Percentiles rank a stretch among this genome's conserved stretches.
phyloP scores from a whole-genome alignment of 2,797 vertebrate species.

The Rhinophrynus dorsalis region DNA sequence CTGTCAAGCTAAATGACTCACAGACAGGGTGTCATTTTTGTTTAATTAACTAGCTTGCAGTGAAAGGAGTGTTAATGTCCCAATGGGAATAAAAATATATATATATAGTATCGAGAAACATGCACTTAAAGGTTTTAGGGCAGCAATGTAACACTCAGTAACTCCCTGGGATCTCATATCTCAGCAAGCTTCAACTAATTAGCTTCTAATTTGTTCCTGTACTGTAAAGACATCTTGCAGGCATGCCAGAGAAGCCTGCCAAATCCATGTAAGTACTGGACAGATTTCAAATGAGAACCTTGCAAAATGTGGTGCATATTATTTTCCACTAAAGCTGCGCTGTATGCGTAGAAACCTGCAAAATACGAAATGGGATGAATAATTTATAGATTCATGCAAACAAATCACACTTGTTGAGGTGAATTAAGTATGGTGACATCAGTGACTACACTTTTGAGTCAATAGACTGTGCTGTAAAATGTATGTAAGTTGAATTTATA shows the following conservation, averaged over 20 bases:
- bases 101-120: conserved; percentile 51
- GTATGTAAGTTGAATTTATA: too few relatives aligned
- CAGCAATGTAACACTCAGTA: conserved; percentile 60
- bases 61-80: conserved; percentile 42
- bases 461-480: too few relatives aligned
- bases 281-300: conserved; percentile 53
- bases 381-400: conserved; percentile 10
- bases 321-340: conserved; percentile 27
- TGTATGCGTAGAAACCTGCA: conserved; percentile 38
- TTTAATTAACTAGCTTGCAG: conserved; percentile 59
- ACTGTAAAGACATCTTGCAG: conserved; percentile 61
- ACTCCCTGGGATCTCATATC: conserved; percentile 64
- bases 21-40: conserved; percentile 54
- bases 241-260: conserved; percentile 50
- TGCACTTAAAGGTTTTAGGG: conserved; percentile 64
- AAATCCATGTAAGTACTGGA: conserved; percentile 54
- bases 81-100: conserved; percentile 64
- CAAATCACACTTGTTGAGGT: too few relatives aligned
- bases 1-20: conserved; percentile 58
- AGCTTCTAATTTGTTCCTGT: conserved; percentile 61
- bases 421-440: too few relatives aligned
- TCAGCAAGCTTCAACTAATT: conserved; percentile 60
- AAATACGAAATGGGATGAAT: conserved; percentile 44
- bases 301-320: conserved; percentile 20
- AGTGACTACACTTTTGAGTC: too few relatives aligned